phyloP scores from a whole-genome alignment of 2,888 invertebrate genomes.

The Osmoderma eremita region DNA sequence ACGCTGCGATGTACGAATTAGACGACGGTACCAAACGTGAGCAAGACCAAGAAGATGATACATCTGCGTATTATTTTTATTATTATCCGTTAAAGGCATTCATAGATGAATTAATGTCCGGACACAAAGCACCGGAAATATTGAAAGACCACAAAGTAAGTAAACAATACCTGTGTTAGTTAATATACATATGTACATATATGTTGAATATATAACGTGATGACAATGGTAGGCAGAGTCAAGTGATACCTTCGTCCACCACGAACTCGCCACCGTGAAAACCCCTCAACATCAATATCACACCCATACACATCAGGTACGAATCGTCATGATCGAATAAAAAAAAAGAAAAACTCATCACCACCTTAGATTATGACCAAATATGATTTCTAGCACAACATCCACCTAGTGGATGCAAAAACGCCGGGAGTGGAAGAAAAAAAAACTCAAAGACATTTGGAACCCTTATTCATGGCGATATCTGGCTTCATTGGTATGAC shows the following conservation, averaged over 20 bases:
- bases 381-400: conserved; percentile 58
- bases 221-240: conserved; percentile 22
- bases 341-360: too few relatives aligned
- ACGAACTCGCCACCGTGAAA: conserved; percentile 39
- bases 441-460: conserved; percentile 61
- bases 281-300: conserved; percentile 51
- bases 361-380: neutral
- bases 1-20: conserved; percentile 61
- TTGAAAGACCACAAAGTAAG: conserved; percentile 22
- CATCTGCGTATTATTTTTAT: conserved; percentile 64
- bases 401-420: conserved; percentile 56
- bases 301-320: conserved; percentile 58
- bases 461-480: conserved; percentile 69
- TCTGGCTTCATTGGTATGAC: conserved; percentile 70
- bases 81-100: conserved; percentile 68
- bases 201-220: neutral
- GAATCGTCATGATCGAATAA: neutral
- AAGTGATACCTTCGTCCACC: conserved; percentile 35
- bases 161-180: too few relatives aligned
- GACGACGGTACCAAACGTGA: conserved; percentile 44
- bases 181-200: neutral
- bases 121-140: too few relatives aligned
- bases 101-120: conserved; percentile 59
- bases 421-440: conserved; percentile 50
- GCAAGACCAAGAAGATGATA: conserved; percentile 26